Evolutionary conservation across 2,888 invertebrate genomes (phyloP).

Genomic region (Drosophila lutescens): DNA sequence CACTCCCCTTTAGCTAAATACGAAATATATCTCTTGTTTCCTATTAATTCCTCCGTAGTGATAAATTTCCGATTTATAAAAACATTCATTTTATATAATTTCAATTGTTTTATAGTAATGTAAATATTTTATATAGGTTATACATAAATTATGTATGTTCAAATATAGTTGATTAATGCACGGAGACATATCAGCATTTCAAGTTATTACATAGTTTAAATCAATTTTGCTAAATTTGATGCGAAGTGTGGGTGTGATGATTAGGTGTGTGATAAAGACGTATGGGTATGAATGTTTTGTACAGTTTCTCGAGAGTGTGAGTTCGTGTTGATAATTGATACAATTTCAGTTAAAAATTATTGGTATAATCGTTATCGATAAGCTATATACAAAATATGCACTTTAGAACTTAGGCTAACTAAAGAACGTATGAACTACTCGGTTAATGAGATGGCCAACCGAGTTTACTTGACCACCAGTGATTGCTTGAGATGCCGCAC

Average conservation of each 20-base stretch:
- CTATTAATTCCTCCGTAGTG: neutral
- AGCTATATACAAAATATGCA: constrained; percentile 72
- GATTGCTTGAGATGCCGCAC: constrained; percentile 92
- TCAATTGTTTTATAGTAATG: constrained; percentile 35
- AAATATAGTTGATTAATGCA: constrained; percentile 74
- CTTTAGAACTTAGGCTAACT: constrained; percentile 42
- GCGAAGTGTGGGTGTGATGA: constrained; percentile 30
- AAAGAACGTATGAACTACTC: constrained; percentile 28
- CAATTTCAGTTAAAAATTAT: constrained; percentile 40
- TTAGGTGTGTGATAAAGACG: constrained; percentile 18
- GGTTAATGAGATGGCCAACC: constrained; percentile 21
- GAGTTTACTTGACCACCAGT: constrained; percentile 87
- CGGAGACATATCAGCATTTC: constrained; percentile 70
- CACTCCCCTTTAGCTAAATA: too few relatives aligned
- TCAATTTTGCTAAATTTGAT: constrained; percentile 68
- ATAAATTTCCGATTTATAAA: constrained; percentile 44
- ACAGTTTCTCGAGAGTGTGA: constrained; percentile 56
- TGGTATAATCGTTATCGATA: constrained; percentile 30
- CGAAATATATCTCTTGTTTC: too few relatives aligned
- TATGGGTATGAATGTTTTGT: constrained; percentile 54
- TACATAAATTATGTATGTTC: constrained; percentile 35
- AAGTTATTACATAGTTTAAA: constrained; percentile 54
- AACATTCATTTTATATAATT: constrained; percentile 43
- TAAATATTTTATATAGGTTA: constrained; percentile 54
- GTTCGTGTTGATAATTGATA: constrained; percentile 37